phyloP scores from a whole-genome alignment of 1,140 invertebrate genomes.

The Rhagoletis zephyria region DNA sequence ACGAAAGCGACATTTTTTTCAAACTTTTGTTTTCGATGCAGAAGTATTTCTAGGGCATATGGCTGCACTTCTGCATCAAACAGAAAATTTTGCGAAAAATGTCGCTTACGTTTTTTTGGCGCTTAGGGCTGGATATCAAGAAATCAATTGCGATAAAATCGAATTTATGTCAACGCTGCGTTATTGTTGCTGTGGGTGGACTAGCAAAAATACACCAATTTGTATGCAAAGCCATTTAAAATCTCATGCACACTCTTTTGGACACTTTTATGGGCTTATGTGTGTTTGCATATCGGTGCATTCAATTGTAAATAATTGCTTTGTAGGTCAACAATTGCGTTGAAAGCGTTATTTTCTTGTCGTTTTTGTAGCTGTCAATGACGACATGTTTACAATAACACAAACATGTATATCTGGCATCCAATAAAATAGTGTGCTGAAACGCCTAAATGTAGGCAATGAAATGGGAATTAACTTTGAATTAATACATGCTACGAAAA shows the following conservation, averaged over 20 bases:
- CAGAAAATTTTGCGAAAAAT: no score
- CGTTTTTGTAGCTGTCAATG: background rate
- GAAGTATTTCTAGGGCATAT: no score
- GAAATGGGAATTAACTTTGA: background rate
- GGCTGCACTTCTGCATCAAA: no score
- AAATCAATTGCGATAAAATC: constrained; percentile 41
- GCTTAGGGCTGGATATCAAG: background rate
- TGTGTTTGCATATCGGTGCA: background rate
- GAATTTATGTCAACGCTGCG: background rate
- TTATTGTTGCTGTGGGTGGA: background rate
- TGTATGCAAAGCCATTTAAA: background rate
- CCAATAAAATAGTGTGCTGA: constrained; percentile 11
- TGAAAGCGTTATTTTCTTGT: background rate
- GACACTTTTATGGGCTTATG: background rate
- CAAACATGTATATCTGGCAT: background rate
- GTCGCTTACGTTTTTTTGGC: no score
- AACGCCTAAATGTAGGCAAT: background rate
- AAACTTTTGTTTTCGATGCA: no score
- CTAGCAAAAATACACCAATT: background rate
- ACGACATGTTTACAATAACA: background rate
- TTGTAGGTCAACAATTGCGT: background rate
- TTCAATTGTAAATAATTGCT: constrained; percentile 1
- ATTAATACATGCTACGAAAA: no score
- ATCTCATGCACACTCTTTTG: background rate
- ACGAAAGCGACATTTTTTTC: no score